phyloP scores from a whole-genome alignment of 2,797 vertebrate genomes.

The Sebastes dallii region DNA sequence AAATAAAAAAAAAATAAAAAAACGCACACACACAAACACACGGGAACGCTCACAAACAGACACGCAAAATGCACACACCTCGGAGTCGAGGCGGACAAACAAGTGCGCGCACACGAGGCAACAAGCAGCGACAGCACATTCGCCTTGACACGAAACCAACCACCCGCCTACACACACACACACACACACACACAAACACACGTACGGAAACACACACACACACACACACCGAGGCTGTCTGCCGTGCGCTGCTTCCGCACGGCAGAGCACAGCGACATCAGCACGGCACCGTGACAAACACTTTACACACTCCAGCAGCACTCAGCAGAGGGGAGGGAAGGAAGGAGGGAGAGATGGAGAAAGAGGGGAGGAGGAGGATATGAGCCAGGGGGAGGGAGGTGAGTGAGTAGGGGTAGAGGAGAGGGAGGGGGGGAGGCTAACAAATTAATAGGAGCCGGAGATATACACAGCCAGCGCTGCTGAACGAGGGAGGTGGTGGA shows the following conservation, averaged over 20 bases:
- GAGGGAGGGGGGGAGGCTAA: slow-evolving; percentile 55
- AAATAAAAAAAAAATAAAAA: not conserved
- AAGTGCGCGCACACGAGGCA: slow-evolving; percentile 42
- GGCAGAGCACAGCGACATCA: slow-evolving; percentile 75
- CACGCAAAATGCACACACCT: slow-evolving; percentile 31
- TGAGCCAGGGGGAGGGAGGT: slow-evolving; percentile 51
- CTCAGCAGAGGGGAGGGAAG: slow-evolving; percentile 65
- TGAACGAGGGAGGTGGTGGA: slow-evolving; percentile 43
- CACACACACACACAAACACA: not conserved
- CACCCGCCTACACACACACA: slow-evolving; percentile 60
- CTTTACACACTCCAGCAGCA: slow-evolving; percentile 80
- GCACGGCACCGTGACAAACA: slow-evolving; percentile 80
- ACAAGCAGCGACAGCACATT: slow-evolving; percentile 71
- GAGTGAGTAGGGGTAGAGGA: slow-evolving; percentile 13
- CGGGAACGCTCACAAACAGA: slow-evolving; percentile 13
- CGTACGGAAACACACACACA: not conserved
- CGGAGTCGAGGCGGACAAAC: slow-evolving; percentile 51
- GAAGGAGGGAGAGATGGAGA: slow-evolving; percentile 48
- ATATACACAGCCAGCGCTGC: slow-evolving; percentile 76
- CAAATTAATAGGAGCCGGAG: slow-evolving; percentile 80
- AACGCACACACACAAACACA: not conserved
- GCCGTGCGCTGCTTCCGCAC: slow-evolving; percentile 61
- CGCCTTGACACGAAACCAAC: slow-evolving; percentile 65
- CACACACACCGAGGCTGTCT: slow-evolving; percentile 47
- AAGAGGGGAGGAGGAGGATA: slow-evolving; percentile 34